Base-by-base conservation (phyloP, 1,140 invertebrate species). In the Metaphire vulgaris region DNA sequence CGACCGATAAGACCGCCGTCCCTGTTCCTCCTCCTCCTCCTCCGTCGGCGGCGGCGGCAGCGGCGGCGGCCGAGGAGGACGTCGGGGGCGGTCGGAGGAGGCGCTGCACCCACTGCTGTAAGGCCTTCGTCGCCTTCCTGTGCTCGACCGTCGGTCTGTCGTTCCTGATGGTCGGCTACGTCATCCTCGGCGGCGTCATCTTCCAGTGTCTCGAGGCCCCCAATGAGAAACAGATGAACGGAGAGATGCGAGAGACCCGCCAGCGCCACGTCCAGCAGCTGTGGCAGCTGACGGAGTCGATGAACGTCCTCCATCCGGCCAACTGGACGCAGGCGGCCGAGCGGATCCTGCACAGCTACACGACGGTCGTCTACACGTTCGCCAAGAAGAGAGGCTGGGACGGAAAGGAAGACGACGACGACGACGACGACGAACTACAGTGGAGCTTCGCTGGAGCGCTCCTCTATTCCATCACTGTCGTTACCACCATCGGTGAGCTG, bases 71-170 rank as follows among this genome's bases (percentile, higher is more conserved):
- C 41, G 41, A 56, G 41, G 41, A 56, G 41, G 21, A 56, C 41
- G 41, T 56, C 6, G 21, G 6, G 41, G 21, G 6, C 6, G 21
- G 41, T 21, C 33, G 76, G 14, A 34, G 69, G 15, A 32, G 78
- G 32, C 70, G 75, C 41, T 77, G 70, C 28, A n/a, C 33, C 2
- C 16, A 30, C 1, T 79, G 90, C 84, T 89, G 91, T 79, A 89
- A 94, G 26, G 88, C 91, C 71, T 91, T 96, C 81, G 89, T 93
- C 33, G 93, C 94, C 2, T 96, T 96, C 87, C 89, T 96, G 86
- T 97, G 96, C 87, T 95, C 92, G 84, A 95, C 96, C 86, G 91
- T 97, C 15, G 94, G 94, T 67, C 92, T 97, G 78, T 93, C 94
- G 78, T 91, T 91, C 72, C 88, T 96, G 21, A 92, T 97, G 67